phyloP scores from a whole-genome alignment of 2,797 vertebrate genomes.

The Diplodus puntazzo region DNA sequence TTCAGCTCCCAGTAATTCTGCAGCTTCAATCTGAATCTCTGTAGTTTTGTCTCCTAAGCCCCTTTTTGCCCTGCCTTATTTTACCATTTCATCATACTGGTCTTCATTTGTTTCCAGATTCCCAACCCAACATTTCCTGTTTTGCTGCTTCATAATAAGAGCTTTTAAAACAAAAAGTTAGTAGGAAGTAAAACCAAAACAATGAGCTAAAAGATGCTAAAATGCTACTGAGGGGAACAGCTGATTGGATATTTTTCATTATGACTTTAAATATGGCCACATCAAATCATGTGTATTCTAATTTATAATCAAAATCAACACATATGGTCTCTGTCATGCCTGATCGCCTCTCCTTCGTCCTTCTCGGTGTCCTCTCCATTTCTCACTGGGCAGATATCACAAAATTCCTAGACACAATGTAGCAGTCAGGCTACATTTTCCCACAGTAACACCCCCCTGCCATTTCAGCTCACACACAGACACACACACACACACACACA shows the following conservation, averaged over 20 bases:
- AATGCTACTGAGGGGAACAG: neutral
- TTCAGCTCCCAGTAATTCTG: no score
- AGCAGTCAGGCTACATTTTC: slow-evolving; percentile 44
- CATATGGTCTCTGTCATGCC: neutral
- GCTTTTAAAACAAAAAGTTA: no score
- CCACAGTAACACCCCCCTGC: slow-evolving; percentile 37
- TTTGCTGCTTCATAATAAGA: no score
- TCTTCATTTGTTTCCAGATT: no score
- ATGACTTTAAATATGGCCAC: no score
- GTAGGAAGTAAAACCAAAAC: no score
- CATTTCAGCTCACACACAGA: slow-evolving; percentile 33
- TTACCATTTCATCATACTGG: no score
- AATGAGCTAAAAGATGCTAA: neutral
- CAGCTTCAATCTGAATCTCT: no score
- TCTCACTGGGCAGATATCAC: slow-evolving; percentile 35
- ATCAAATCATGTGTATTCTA: neutral
- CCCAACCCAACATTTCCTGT: no score
- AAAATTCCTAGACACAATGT: slow-evolving; percentile 47
- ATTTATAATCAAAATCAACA: neutral
- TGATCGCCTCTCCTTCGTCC: slow-evolving; percentile 4
- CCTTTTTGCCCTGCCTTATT: no score
- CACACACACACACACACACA: slow-evolving; percentile 18
- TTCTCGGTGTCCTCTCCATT: slow-evolving; percentile 22
- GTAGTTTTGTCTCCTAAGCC: no score
- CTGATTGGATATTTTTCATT: neutral